These are phyloP conservation scores for Exocentrus adspersus DNA, from an alignment of 2,888 invertebrate genomes.

Conservation along the genomic window DNA sequence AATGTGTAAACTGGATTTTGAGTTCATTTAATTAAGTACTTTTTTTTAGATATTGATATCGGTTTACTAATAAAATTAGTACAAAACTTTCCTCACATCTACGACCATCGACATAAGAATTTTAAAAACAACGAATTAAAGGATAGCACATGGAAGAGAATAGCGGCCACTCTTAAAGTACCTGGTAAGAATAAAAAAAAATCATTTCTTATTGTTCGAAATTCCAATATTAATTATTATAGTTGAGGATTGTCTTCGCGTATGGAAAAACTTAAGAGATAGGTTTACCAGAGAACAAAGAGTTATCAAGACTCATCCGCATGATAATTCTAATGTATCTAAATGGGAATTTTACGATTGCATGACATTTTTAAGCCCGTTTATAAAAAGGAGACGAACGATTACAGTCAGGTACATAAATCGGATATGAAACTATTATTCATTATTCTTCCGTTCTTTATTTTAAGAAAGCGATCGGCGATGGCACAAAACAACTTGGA, in stretches of 20 bases:
- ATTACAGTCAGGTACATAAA: background rate
- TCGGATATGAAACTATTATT: no score
- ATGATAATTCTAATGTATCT: slow-evolving; percentile 2
- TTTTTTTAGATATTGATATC: slow-evolving; percentile 33
- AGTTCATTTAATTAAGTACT: no score
- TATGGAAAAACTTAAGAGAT: slow-evolving; percentile 34
- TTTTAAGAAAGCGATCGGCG: slow-evolving; percentile 13
- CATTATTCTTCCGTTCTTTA: no score
- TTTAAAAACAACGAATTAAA: slow-evolving; percentile 28
- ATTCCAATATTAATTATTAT: background rate
- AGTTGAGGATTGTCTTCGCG: slow-evolving; percentile 29
- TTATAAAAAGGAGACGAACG: slow-evolving; percentile 25
- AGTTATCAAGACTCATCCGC: background rate
- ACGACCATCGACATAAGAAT: slow-evolving; percentile 23
- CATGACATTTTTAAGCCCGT: slow-evolving; percentile 28
- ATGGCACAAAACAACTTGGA: background rate
- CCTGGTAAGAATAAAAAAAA: slow-evolving; percentile 20
- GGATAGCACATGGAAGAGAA: slow-evolving; percentile 31
- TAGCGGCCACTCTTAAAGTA: slow-evolving; percentile 24
- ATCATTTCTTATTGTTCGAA: no score
- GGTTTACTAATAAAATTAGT: slow-evolving; percentile 31
- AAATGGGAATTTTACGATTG: slow-evolving; percentile 34
- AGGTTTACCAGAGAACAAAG: slow-evolving; percentile 29
- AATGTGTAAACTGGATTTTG: no score
- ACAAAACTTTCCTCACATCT: slow-evolving; percentile 29